A percentile compares a stretch with the other conserved stretches of the same genome.
These are phyloP conservation scores for Anguilla japonica DNA, from an alignment of 2,113 vertebrate genomes.

Conservation along the genomic window DNA sequence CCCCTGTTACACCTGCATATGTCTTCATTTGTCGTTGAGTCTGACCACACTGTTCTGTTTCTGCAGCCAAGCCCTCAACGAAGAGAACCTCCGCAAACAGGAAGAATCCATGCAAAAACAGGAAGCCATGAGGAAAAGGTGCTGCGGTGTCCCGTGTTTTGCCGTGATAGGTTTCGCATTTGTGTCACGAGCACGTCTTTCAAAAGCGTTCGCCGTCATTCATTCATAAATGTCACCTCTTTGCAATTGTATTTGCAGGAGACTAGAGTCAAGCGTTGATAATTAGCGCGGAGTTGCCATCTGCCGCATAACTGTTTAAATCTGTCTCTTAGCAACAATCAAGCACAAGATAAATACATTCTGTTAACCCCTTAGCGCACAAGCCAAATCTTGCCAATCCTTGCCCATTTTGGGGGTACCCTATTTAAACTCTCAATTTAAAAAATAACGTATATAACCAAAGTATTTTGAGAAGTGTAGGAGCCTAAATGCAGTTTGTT, in stretches of 20 bases:
- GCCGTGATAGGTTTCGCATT: neutral
- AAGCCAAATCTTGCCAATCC: too few species aligned
- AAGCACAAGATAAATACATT: slow-evolving; percentile 78
- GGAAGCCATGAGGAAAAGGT: slow-evolving; percentile 92
- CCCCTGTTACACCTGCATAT: neutral
- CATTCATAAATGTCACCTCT: neutral
- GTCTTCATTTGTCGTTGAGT: neutral
- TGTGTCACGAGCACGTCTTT: neutral
- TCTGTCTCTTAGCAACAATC: slow-evolving; percentile 74
- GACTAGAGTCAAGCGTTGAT: neutral
- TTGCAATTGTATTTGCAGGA: too few species aligned
- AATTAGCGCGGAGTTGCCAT: neutral
- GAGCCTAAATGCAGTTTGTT: too few species aligned
- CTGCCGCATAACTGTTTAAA: neutral
- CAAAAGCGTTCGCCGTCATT: neutral
- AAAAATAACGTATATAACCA: too few species aligned
- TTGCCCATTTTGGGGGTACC: too few species aligned
- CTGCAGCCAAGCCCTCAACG: slow-evolving; percentile 85
- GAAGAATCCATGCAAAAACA: slow-evolving; percentile 96
- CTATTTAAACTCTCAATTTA: too few species aligned
- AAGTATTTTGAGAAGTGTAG: too few species aligned
- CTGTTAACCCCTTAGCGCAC: too few species aligned
- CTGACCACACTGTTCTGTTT: slow-evolving; percentile 1
- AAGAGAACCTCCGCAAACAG: slow-evolving; percentile 90
- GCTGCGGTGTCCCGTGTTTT: neutral